Percentiles rank a stretch among this genome's conserved stretches.
phyloP scores from a whole-genome alignment of 2,888 invertebrate genomes.

The Gari tellinella region DNA sequence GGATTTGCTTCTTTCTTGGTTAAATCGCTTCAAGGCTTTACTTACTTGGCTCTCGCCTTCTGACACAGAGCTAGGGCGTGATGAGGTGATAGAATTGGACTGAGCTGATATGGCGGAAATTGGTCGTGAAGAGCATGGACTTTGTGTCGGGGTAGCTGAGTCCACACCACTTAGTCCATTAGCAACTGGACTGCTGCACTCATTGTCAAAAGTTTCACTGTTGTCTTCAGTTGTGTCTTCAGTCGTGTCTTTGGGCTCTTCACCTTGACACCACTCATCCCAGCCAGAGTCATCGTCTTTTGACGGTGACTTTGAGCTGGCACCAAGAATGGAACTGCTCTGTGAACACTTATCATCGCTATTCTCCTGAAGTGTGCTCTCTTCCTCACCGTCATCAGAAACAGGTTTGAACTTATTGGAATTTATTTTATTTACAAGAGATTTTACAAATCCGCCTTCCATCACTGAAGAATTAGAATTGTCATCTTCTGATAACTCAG shows the following conservation, averaged over 20 bases:
- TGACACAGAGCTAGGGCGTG: constrained; percentile 37
- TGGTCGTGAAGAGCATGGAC: constrained; percentile 20
- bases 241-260: constrained; percentile 33
- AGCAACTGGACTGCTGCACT: constrained; percentile 6
- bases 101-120: constrained; percentile 24
- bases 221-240: constrained; percentile 17
- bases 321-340: neutral
- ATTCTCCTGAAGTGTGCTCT: constrained; percentile 8
- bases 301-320: constrained; percentile 9
- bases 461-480: constrained; percentile 64
- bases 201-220: constrained; percentile 5
- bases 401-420: constrained; percentile 33
- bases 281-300: constrained; percentile 44
- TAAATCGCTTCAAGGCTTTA: constrained; percentile 60
- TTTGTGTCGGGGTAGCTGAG: constrained; percentile 13
- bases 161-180: neutral
- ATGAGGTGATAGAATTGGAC: constrained; percentile 18
- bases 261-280: constrained; percentile 45
- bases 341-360: constrained; percentile 2
- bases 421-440: constrained; percentile 72
- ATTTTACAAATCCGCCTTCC: constrained; percentile 72
- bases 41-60: constrained; percentile 57
- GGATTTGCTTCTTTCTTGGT: constrained; percentile 55
- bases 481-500: constrained; percentile 54
- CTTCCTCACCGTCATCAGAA: constrained; percentile 16